phyloP scores from a whole-genome alignment of 2,888 invertebrate species.

The Cylindroiulus punctatus region DNA sequence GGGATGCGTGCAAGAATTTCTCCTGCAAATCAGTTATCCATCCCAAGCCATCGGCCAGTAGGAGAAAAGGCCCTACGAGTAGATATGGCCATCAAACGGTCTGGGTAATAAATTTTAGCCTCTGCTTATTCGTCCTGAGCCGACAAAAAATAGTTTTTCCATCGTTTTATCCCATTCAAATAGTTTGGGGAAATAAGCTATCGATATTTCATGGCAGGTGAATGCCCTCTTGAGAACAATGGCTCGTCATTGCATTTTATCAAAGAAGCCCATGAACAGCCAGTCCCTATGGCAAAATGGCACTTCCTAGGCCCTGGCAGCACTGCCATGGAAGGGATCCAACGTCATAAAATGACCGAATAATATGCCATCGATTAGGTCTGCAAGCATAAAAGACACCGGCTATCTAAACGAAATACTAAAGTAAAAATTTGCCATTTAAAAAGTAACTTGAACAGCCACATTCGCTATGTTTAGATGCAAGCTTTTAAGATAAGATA shows the following conservation, averaged over 20 bases:
- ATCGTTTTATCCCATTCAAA: slow-evolving; percentile 16
- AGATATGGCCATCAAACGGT: slow-evolving; percentile 1
- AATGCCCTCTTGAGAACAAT: slow-evolving; percentile 24
- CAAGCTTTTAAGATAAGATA: not conserved
- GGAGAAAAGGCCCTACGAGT: not conserved
- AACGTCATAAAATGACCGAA: not conserved
- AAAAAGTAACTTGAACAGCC: not conserved
- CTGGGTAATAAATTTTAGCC: slow-evolving; percentile 20
- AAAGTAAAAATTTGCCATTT: not conserved
- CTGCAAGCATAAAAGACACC: not conserved
- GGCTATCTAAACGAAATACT: not conserved
- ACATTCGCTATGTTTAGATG: no score
- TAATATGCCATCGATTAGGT: slow-evolving; percentile 16
- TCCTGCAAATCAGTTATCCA: not conserved
- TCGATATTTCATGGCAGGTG: slow-evolving; percentile 38
- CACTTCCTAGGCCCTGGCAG: not conserved
- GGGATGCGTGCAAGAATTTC: not conserved
- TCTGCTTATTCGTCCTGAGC: not conserved
- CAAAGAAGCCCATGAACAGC: not conserved
- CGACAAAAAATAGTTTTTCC: slow-evolving; percentile 20
- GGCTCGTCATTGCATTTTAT: slow-evolving; percentile 23
- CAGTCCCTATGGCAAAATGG: not conserved
- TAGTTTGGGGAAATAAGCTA: slow-evolving; percentile 37
- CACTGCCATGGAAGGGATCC: not conserved
- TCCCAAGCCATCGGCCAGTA: not conserved